phyloP scores from a whole-genome alignment of 2,888 invertebrate species.

The Cheilosia urbana region DNA sequence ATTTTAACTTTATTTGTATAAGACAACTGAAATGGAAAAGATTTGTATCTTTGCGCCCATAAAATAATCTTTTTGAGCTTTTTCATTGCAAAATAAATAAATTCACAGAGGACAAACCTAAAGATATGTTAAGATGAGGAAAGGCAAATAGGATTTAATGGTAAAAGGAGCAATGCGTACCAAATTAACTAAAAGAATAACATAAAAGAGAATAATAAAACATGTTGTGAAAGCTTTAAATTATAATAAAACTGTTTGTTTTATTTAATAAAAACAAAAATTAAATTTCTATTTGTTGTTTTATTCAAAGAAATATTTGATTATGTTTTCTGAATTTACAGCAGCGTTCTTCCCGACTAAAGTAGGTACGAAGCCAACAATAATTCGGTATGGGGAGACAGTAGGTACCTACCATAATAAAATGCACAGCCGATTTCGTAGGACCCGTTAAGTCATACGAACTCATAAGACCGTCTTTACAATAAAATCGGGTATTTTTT shows the following conservation, averaged over 20 bases:
- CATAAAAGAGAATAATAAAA: constrained; percentile 63
- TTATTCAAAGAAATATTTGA: neutral
- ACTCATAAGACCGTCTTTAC: too few species aligned
- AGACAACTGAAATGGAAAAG: constrained; percentile 27
- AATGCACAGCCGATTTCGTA: too few species aligned
- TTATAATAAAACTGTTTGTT: constrained; percentile 72
- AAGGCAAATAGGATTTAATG: constrained; percentile 15
- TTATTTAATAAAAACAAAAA: constrained; percentile 67
- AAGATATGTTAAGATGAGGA: constrained; percentile 26
- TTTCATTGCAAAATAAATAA: constrained; percentile 69
- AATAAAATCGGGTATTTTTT: too few species aligned
- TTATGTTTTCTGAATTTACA: too few species aligned
- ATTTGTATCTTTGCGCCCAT: constrained; percentile 51
- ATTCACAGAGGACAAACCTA: constrained; percentile 23
- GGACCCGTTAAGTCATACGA: too few species aligned
- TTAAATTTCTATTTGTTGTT: constrained; percentile 22
- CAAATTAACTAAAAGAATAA: constrained; percentile 45
- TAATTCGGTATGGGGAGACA: too few species aligned
- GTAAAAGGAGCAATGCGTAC: constrained; percentile 14
- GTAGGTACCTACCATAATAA: too few species aligned
- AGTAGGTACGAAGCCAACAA: too few species aligned
- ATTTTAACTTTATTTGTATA: constrained; percentile 45
- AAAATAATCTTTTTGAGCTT: constrained; percentile 70
- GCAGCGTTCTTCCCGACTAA: too few species aligned
- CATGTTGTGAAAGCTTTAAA: constrained; percentile 77